Percentiles rank a stretch among this genome's conserved stretches.
These are phyloP conservation scores for Lagodon rhomboides DNA, from an alignment of 2,797 vertebrate species.

Conservation along the genomic window DNA sequence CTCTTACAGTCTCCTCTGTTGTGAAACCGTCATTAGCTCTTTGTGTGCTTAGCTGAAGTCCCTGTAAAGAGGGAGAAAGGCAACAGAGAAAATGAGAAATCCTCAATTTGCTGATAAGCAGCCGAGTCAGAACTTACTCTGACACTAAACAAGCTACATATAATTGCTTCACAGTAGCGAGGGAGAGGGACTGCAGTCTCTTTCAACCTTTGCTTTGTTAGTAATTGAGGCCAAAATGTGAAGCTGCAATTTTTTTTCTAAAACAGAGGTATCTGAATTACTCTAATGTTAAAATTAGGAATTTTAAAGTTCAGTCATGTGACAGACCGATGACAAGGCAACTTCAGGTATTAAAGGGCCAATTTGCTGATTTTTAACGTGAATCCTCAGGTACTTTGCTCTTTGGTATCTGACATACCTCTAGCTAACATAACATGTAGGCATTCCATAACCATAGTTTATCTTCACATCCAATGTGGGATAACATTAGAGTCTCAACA, in stretches of 20 bases:
- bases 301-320: neutral
- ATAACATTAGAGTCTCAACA: too few relatives aligned
- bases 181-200: conserved; percentile 18
- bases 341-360: neutral
- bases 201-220: conserved; percentile 44
- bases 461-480: too few relatives aligned
- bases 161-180: conserved; percentile 49
- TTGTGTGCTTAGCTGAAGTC: conserved; percentile 34
- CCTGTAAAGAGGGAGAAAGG: conserved; percentile 10
- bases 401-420: too few relatives aligned
- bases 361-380: neutral
- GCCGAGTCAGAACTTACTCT: conserved; percentile 41
- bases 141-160: conserved; percentile 51
- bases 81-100: conserved; percentile 55
- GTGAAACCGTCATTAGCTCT: conserved; percentile 45
- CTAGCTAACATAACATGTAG: too few relatives aligned
- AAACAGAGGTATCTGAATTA: conserved; percentile 4
- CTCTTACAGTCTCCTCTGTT: conserved; percentile 20
- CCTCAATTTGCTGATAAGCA: conserved; percentile 58
- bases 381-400: neutral
- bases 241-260: conserved; percentile 15
- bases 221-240: conserved; percentile 49
- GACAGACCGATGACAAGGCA: neutral
- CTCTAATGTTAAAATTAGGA: conserved; percentile 29
- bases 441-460: too few relatives aligned